These are phyloP conservation scores for Hozukius guyotensis DNA, from an alignment of 2,797 vertebrate genomes.

Conservation along the genomic window DNA sequence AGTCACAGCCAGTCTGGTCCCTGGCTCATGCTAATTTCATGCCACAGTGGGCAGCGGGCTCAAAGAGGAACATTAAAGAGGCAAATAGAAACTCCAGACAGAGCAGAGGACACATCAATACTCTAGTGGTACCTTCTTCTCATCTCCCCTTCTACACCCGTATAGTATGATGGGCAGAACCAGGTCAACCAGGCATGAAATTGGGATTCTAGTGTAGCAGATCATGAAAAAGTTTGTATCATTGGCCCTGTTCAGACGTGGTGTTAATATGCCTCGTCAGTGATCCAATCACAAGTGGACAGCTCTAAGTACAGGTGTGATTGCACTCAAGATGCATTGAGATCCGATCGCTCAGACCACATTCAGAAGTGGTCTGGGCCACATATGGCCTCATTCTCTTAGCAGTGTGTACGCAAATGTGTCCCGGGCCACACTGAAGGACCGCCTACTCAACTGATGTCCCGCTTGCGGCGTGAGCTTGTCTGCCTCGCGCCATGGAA, in stretches of 20 bases:
- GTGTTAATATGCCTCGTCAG: too few relatives aligned
- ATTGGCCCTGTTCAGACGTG: neutral
- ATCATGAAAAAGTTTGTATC: constrained; percentile 14
- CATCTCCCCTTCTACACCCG: constrained; percentile 17
- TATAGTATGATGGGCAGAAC: constrained; percentile 35
- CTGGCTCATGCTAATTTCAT: constrained; percentile 70
- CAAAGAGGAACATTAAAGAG: constrained; percentile 43
- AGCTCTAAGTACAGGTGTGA: too few relatives aligned
- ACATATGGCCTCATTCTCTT: too few relatives aligned
- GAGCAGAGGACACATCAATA: constrained; percentile 24
- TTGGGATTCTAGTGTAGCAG: constrained; percentile 22
- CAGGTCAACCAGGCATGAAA: constrained; percentile 45
- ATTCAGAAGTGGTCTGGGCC: too few relatives aligned
- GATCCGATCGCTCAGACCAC: too few relatives aligned
- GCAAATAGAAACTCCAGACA: constrained; percentile 62
- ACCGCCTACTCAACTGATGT: too few relatives aligned
- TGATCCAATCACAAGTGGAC: too few relatives aligned
- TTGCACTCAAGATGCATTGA: too few relatives aligned
- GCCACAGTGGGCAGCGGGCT: constrained; percentile 53
- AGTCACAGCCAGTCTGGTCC: constrained; percentile 56
- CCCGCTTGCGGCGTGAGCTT: too few relatives aligned
- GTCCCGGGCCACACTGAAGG: too few relatives aligned
- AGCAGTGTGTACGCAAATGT: too few relatives aligned
- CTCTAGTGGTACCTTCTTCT: constrained; percentile 27
- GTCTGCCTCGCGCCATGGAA: too few relatives aligned